phyloP scores from a whole-genome alignment of 2,797 vertebrate species.

The Heterohyrax brucei region DNA sequence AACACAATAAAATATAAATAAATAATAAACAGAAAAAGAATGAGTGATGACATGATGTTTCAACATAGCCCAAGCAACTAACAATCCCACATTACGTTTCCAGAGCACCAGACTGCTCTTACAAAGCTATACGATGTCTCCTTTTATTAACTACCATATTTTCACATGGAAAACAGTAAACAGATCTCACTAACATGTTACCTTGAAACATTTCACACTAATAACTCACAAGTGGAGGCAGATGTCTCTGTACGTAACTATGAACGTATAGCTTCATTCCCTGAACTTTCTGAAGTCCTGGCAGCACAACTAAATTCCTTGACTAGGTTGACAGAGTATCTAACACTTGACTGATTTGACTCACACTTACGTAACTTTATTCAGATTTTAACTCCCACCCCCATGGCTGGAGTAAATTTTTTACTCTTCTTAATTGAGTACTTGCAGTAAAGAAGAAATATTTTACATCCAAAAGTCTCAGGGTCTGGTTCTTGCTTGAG shows the following conservation, averaged over 20 bases:
- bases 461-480: background rate
- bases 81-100: background rate
- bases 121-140: background rate
- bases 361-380: background rate
- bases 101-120: background rate
- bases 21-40: background rate
- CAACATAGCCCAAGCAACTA: background rate
- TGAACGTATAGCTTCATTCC: background rate
- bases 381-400: background rate
- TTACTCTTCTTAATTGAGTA: background rate
- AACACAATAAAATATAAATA: too few relatives aligned
- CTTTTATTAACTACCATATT: background rate
- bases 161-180: background rate
- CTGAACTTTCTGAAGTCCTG: background rate
- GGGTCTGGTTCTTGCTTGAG: background rate
- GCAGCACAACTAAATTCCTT: background rate
- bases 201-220: background rate
- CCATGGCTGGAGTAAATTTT: background rate
- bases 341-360: background rate
- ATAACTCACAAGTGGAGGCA: background rate
- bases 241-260: background rate
- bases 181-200: background rate
- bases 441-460: slow-evolving; percentile 25
- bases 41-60: background rate
- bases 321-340: background rate